phyloP scores from a whole-genome alignment of 2,888 invertebrate genomes.

The Iselma pallidipennis region DNA sequence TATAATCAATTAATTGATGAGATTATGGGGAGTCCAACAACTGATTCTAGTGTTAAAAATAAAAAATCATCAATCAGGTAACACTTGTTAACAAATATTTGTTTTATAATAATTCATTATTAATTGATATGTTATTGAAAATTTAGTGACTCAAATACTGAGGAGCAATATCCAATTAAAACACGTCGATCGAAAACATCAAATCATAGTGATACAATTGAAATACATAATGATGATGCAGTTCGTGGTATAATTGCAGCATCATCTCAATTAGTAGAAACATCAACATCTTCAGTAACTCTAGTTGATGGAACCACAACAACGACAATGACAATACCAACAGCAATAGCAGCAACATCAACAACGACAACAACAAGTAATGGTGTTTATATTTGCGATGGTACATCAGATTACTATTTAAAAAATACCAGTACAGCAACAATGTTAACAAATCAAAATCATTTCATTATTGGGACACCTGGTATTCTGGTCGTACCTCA shows the following conservation, averaged over 20 bases:
- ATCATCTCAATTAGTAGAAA: conserved; percentile 9
- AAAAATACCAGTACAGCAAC: conserved; percentile 17
- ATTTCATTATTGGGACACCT: conserved; percentile 28
- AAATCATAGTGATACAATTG: conserved; percentile 14
- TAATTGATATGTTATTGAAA: background rate
- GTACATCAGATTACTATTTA: conserved; percentile 31
- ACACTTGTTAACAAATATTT: background rate
- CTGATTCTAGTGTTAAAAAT: background rate
- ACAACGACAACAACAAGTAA: conserved; percentile 7
- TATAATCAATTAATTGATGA: conserved; percentile 58
- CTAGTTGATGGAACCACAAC: no score
- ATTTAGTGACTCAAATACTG: background rate
- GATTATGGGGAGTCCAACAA: conserved; percentile 48
- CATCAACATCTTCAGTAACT: no score
- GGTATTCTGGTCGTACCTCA: conserved; percentile 31
- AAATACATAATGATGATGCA: conserved; percentile 37
- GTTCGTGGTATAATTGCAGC: conserved; percentile 33
- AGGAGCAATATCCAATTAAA: background rate
- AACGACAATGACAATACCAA: background rate
- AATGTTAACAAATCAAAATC: conserved; percentile 20
- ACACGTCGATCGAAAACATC: background rate
- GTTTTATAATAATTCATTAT: background rate
- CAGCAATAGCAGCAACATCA: background rate
- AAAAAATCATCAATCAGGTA: background rate
- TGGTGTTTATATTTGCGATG: conserved; percentile 33